Evolutionary conservation across 2,113 vertebrate species (phyloP), one percentile per base, ranked within the genome.

Genomic region (Sterna hirundo): DNA sequence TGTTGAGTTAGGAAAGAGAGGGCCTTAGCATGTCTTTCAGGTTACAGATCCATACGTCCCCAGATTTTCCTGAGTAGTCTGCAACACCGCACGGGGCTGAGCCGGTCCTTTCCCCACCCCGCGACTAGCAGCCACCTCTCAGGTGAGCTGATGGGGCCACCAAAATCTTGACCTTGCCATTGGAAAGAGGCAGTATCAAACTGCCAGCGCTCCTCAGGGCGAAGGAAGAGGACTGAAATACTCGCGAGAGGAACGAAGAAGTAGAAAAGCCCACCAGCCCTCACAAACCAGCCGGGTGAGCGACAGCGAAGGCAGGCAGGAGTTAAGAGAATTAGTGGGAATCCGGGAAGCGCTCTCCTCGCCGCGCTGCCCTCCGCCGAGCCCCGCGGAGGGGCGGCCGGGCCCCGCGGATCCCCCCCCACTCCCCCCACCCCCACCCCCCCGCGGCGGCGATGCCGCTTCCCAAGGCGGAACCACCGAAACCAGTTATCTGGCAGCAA

Each of bases 401-500:
- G 42, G 65, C 62, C 26, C 36, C 42, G 16, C 60, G 51, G 60
- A 6, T 49, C 38, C 47, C 78, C 40, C 49, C 66, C 69, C 18
- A n/a, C n/a, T n/a, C n/a, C n/a, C n/a, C n/a, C n/a, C n/a, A n/a
- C 38, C 47, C 78, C 19, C 26, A 18, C 34, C 22, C n/a, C 51
- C 51, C 51, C 23, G 51, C 51, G 51, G n/a, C 72, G 52, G 27
- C 42, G 83, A 69, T 81, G 96, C 95, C 34, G 84, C 97, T 97
- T 98, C 97, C 98, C 95, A 94, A 97, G 97, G 98, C 97, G 96
- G 97, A 98, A 97, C 98, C 98, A 97, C 95, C 97, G 98, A 98
- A 98, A 98, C 98, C 98, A 97, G 98, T 97, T 97, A 97, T 98
- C 98, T 97, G 97, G 97, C 80, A 55, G 97, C 91, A 94, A 98